Conservation (phyloP, 2,113 vertebrate species). For the Eonycteris spelaea region DNA sequence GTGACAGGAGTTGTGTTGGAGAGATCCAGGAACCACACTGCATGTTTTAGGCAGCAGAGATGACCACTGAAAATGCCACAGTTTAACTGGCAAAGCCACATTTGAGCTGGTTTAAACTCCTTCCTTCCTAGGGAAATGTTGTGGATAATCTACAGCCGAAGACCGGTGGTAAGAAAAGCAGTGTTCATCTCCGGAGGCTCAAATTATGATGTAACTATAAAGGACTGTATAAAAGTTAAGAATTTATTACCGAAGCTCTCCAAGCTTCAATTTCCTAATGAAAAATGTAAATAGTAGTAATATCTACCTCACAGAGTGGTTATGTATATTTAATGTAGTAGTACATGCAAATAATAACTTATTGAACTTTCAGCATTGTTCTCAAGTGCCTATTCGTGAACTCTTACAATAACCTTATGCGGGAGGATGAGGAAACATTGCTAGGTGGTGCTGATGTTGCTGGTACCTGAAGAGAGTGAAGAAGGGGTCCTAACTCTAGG, state of each 20-base stretch:
- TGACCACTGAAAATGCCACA: background rate
- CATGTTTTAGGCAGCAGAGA: background rate
- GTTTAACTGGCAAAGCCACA: background rate
- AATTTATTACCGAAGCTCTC: background rate
- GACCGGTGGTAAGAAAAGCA: background rate
- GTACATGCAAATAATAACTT: background rate
- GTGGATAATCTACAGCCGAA: background rate
- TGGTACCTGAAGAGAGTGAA: background rate
- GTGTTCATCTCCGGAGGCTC: conserved; percentile 5
- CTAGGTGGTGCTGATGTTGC: background rate
- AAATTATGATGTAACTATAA: background rate
- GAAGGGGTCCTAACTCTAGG: background rate
- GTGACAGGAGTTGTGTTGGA: background rate
- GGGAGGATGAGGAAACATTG: background rate
- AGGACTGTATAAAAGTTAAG: background rate
- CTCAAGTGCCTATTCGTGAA: background rate
- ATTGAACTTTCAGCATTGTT: background rate
- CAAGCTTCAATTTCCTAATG: background rate
- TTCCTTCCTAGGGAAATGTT: background rate
- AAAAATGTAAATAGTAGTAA: background rate
- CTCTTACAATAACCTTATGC: background rate
- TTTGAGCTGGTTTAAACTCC: background rate
- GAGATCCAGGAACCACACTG: background rate
- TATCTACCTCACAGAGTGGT: background rate
- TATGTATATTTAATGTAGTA: background rate